Evolutionary conservation across 2,113 vertebrate species (phyloP), one percentile per base, ranked within the genome.

Genomic region (Numenius arquata): DNA sequence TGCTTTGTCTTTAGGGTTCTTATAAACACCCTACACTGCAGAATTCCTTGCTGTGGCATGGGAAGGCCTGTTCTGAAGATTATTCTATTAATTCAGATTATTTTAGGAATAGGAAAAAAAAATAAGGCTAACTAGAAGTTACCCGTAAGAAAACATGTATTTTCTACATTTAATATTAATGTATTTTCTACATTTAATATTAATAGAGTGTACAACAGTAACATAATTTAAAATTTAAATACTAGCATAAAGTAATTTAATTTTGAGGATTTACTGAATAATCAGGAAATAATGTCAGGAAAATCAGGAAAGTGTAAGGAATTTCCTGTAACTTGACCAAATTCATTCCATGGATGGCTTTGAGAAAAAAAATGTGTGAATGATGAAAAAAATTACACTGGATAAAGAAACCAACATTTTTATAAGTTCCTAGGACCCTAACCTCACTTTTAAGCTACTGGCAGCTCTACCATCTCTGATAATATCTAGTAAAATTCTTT

Each of bases 11-110:
- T 59, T 50, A 50, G 43, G 43, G 26, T 52, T 89, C 73, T 58
- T 85, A 5, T 6, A 23, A 78, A 47, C 61, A 34, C 10, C 4
- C 9, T 32, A 0, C 1, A 0, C 26, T 38, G 36, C 40, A 22
- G 23, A 58, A 11, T 73, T 94, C 63, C 20, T 70, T 56, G 9
- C 13, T 65, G 48, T 36, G 43, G 10, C 11, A 1, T n/a, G 70
- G 66, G 21, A 91, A 89, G 19, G 47, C 16, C 19, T 1, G 1
- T 47, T 38, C 4, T 48, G 38, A 85, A 75, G 62, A 21, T 47
- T 71, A 65, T 41, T 70, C 62, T 19, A 38, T 61, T 22, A 25
- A 61, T 61, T 61, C n/a, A 27, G 9, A 19, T 85, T 85, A 20
- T 61, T 90, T 85, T 41, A 65, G 65, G 2, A 61, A 27, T 20